A percentile compares a stretch with the other conserved stretches of the same genome.
These are phyloP conservation scores for Epicampocera succincta DNA, from an alignment of 2,888 invertebrate species.

Conservation along the genomic window DNA sequence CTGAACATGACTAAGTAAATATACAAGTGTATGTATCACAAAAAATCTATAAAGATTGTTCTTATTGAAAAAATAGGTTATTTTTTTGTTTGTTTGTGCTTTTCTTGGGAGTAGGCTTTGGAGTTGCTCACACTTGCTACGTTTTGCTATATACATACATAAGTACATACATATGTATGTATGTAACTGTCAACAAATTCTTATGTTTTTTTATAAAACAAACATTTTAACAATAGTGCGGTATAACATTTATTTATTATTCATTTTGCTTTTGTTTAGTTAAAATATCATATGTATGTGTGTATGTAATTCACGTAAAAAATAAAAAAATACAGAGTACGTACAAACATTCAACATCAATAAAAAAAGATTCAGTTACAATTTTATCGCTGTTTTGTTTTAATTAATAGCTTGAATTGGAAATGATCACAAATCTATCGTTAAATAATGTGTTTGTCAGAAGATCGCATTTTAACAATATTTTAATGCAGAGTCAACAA, in stretches of 20 bases:
- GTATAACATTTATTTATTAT: slow-evolving; percentile 55
- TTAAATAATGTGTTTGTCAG: background rate
- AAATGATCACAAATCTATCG: slow-evolving; percentile 43
- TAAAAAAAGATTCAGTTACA: slow-evolving; percentile 41
- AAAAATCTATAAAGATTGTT: no score
- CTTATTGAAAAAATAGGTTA: no score
- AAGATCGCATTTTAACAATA: background rate
- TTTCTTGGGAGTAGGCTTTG: no score
- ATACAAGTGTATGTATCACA: no score
- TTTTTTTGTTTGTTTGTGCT: no score
- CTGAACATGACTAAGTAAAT: no score
- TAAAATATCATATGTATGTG: no score
- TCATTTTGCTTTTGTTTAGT: background rate
- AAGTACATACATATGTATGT: no score
- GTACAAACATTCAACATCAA: slow-evolving; percentile 42
- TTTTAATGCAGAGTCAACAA: background rate
- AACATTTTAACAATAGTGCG: slow-evolving; percentile 23
- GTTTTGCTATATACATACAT: no score
- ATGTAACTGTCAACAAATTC: no score
- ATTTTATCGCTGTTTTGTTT: slow-evolving; percentile 45
- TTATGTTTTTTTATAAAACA: background rate
- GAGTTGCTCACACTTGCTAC: no score
- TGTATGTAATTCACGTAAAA: slow-evolving; percentile 13
- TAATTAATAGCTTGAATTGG: slow-evolving; percentile 29
- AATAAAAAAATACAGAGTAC: slow-evolving; percentile 14